These are phyloP conservation scores for Montipora foliosa DNA, from an alignment of 64 coral and sea anemone species.

Conservation along the genomic window DNA sequence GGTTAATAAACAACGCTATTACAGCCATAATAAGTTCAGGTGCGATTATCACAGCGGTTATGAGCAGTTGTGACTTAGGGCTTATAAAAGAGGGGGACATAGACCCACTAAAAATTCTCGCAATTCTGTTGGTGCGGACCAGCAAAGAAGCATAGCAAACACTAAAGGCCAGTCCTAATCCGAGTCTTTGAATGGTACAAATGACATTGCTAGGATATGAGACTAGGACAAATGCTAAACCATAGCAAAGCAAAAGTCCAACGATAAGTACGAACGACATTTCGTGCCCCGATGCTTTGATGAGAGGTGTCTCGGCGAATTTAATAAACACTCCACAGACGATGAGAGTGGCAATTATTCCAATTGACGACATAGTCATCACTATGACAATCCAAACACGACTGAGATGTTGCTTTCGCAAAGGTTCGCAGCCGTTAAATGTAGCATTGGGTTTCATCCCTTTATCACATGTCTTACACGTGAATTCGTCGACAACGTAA, in stretches of 20 bases:
- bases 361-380: constrained; percentile 43
- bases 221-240: constrained; percentile 68
- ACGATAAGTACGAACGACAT: constrained; percentile 69
- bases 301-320: constrained; percentile 80
- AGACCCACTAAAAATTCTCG: constrained; percentile 85
- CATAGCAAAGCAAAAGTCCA: constrained; percentile 82
- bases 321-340: constrained; percentile 73
- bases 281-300: constrained; percentile 89
- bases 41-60: constrained; percentile 71
- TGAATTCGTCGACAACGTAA: constrained; percentile 66
- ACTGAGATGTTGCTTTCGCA: constrained; percentile 49
- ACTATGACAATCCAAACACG: constrained; percentile 57
- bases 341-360: constrained; percentile 64
- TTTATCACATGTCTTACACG: constrained; percentile 66
- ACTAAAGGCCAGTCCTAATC: constrained; percentile 75
- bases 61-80: constrained; percentile 79
- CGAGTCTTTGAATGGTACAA: constrained; percentile 82
- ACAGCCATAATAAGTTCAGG: constrained; percentile 67
- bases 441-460: constrained; percentile 51
- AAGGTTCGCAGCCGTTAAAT: constrained; percentile 65
- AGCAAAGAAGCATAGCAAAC: constrained; percentile 86
- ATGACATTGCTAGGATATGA: constrained; percentile 10
- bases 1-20: constrained; percentile 50
- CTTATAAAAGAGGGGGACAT: constrained; percentile 85
- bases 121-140: constrained; percentile 94